Conservation (phyloP, 1,140 invertebrate genomes). For the Calliphora vicina region DNA sequence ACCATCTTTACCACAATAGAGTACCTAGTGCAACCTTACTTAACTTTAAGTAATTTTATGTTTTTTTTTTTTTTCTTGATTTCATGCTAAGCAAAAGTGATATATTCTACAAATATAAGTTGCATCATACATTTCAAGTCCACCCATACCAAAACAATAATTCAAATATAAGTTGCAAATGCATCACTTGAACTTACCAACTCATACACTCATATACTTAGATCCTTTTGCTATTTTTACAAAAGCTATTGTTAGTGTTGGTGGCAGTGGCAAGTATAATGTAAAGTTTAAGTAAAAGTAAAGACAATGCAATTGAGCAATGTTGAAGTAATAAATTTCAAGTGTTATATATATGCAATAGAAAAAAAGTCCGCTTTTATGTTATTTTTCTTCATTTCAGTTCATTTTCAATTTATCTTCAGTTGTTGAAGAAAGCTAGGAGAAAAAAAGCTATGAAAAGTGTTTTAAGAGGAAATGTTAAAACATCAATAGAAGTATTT, state of each 20-base stretch:
- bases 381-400: not conserved
- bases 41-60: no score
- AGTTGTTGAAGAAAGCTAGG: not conserved
- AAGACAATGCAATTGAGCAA: not conserved
- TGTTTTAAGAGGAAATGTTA: not conserved
- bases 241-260: not conserved
- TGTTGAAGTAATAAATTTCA: not conserved
- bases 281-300: not conserved
- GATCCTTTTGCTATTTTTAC: not conserved
- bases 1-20: no score
- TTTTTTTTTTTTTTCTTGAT: no score
- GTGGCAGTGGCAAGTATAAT: not conserved
- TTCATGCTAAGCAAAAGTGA: no score
- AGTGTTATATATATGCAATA: not conserved
- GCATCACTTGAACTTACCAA: not conserved
- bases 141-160: not conserved
- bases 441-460: not conserved
- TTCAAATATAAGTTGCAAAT: not conserved
- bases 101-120: not conserved
- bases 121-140: not conserved
- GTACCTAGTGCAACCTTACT: no score
- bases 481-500: not conserved
- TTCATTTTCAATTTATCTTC: not conserved
- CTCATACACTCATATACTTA: not conserved
- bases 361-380: not conserved